Percentiles rank a stretch among this genome's conserved stretches.
phyloP scores from a whole-genome alignment of 1,140 invertebrate genomes.

The Achroia grisella region DNA sequence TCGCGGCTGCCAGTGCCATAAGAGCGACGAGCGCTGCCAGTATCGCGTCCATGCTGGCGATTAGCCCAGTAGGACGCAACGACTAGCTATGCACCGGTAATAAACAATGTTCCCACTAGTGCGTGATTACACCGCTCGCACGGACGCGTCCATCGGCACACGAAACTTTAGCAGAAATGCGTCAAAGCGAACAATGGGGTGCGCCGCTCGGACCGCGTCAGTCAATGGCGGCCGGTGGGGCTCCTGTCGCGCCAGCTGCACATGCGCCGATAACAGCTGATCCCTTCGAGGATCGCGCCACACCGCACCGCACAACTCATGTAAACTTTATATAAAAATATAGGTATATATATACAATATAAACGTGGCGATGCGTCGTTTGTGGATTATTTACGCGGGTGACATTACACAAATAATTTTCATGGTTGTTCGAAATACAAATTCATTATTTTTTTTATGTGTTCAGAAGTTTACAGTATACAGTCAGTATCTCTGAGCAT shows the following conservation, averaged over 20 bases:
- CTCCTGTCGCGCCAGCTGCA: slow-evolving; percentile 40
- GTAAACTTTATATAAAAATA: slow-evolving; percentile 27
- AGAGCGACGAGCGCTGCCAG: slow-evolving; percentile 73
- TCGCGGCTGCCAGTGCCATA: slow-evolving; percentile 73
- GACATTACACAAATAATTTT: slow-evolving; percentile 5
- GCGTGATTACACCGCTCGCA: slow-evolving; percentile 17
- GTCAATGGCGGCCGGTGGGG: slow-evolving; percentile 36
- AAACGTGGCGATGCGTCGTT: slow-evolving; percentile 1
- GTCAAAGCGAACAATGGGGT: slow-evolving; percentile 27
- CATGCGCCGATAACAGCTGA: slow-evolving; percentile 67
- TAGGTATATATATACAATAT: slow-evolving; percentile 13
- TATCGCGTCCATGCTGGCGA: slow-evolving; percentile 71
- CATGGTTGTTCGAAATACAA: slow-evolving; percentile 9
- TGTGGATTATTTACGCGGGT: neutral
- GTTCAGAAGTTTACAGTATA: too few species aligned
- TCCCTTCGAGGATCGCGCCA: slow-evolving; percentile 36
- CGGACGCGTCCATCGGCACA: slow-evolving; percentile 27
- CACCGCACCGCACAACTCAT: slow-evolving; percentile 15
- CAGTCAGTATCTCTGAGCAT: too few species aligned
- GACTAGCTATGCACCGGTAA: slow-evolving; percentile 30
- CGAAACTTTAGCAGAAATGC: slow-evolving; percentile 41
- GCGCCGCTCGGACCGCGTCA: slow-evolving; percentile 23
- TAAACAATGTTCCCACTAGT: slow-evolving; percentile 15
- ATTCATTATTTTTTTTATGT: slow-evolving; percentile 3
- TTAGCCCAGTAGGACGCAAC: slow-evolving; percentile 47